phyloP scores from a whole-genome alignment of 2,797 vertebrate species.

The Microtus californicus region DNA sequence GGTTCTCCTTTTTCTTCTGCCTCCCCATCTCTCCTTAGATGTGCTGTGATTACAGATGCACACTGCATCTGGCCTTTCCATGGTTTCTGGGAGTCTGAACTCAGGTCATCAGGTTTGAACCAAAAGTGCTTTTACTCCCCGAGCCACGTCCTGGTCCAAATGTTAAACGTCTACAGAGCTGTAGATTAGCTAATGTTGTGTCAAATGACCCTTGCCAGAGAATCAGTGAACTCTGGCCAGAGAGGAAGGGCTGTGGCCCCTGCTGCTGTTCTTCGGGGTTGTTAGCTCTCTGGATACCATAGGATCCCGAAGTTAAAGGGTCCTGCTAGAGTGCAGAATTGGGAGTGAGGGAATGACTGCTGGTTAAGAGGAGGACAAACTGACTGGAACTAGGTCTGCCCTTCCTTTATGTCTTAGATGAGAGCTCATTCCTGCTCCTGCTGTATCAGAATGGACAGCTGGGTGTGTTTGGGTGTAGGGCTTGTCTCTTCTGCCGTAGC shows the following conservation, averaged over 20 bases:
- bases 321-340: background rate
- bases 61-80: background rate
- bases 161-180: background rate
- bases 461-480: background rate
- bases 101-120: background rate
- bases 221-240: background rate
- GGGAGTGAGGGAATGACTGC: accelerated
- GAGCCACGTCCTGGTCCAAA: background rate
- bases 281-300: background rate
- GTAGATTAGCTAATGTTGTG: background rate
- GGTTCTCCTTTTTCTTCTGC: background rate
- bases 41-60: background rate
- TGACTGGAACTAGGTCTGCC: background rate
- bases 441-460: background rate
- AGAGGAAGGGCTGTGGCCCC: background rate
- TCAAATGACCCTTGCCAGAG: background rate
- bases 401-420: background rate
- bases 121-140: background rate
- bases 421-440: background rate
- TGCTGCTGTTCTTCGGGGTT: background rate
- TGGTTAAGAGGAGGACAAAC: background rate
- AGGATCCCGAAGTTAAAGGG: background rate
- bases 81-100: background rate
- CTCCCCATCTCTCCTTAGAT: background rate
- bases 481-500: background rate